Evolutionary conservation across 2,113 vertebrate species (phyloP).

Genomic region (Notarius quadriscutis): DNA sequence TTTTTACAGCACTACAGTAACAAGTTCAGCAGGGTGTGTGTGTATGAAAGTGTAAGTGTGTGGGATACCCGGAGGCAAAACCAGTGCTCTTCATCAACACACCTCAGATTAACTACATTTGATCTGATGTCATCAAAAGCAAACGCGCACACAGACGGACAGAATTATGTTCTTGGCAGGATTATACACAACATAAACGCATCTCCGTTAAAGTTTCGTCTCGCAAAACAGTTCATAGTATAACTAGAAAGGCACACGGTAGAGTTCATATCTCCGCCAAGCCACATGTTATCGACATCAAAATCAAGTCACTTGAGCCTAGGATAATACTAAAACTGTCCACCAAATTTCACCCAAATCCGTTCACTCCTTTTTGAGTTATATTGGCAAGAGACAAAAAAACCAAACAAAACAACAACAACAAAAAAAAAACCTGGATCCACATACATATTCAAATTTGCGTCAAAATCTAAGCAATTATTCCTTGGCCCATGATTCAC

Average conservation of each 20-base stretch:
- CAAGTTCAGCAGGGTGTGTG: slow-evolving; percentile 6
- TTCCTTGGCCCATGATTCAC: no score
- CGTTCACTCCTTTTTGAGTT: no score
- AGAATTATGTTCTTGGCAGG: not conserved
- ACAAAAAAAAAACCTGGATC: no score
- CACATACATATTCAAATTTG: no score
- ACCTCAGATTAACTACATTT: slow-evolving; percentile 16
- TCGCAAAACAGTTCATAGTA: not conserved
- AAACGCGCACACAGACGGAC: not conserved
- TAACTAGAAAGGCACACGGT: not conserved
- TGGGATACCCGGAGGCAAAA: slow-evolving; percentile 8
- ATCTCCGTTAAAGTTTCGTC: not conserved
- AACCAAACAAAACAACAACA: no score
- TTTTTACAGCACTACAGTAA: not conserved
- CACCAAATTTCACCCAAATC: no score
- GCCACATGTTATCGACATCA: no score
- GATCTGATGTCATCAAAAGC: slow-evolving; percentile 30
- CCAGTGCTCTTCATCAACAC: not conserved
- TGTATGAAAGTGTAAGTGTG: slow-evolving; percentile 23
- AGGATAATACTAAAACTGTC: no score
- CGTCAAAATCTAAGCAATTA: no score
- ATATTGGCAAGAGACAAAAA: no score
- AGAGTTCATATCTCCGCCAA: no score
- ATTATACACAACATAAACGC: not conserved
- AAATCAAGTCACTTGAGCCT: no score